phyloP scores from a whole-genome alignment of 2,888 invertebrate genomes.

The Peribatodes rhomboidaria region DNA sequence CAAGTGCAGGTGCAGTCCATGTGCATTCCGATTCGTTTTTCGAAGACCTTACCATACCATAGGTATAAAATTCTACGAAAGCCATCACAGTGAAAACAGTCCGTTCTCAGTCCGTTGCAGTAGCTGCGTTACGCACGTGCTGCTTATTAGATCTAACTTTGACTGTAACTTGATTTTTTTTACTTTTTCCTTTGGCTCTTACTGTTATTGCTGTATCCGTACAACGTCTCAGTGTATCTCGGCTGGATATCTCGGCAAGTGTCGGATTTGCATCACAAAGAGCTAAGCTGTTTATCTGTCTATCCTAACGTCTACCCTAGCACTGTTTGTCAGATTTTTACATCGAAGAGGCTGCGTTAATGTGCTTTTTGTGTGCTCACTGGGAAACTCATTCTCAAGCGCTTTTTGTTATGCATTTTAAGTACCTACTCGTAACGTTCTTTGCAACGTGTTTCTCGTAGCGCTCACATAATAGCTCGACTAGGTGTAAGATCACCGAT shows the following conservation, averaged over 20 bases:
- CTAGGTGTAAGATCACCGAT: too few relatives aligned
- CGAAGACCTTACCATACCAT: too few relatives aligned
- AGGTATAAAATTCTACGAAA: too few relatives aligned
- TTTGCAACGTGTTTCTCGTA: background rate
- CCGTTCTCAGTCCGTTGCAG: too few relatives aligned
- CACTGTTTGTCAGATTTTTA: slow-evolving; percentile 36
- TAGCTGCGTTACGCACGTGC: too few relatives aligned
- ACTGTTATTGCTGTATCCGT: background rate
- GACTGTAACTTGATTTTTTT: too few relatives aligned
- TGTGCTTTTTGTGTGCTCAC: slow-evolving; percentile 26
- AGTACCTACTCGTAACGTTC: background rate
- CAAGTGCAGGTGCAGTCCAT: too few relatives aligned
- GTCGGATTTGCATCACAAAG: slow-evolving; percentile 45
- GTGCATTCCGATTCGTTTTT: too few relatives aligned
- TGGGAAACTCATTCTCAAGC: slow-evolving; percentile 2
- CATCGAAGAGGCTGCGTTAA: slow-evolving; percentile 29
- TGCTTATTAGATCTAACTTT: too few relatives aligned
- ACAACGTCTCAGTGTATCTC: slow-evolving; percentile 19
- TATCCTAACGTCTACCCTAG: slow-evolving; percentile 8
- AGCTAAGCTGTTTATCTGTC: slow-evolving; percentile 41
- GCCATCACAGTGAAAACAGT: too few relatives aligned
- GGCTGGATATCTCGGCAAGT: slow-evolving; percentile 24
- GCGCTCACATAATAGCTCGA: too few relatives aligned
- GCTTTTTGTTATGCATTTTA: slow-evolving; percentile 9
- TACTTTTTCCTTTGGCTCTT: too few relatives aligned